Conservation (phyloP, 2,888 invertebrate genomes). For the Ceratothoa steindachneri region DNA sequence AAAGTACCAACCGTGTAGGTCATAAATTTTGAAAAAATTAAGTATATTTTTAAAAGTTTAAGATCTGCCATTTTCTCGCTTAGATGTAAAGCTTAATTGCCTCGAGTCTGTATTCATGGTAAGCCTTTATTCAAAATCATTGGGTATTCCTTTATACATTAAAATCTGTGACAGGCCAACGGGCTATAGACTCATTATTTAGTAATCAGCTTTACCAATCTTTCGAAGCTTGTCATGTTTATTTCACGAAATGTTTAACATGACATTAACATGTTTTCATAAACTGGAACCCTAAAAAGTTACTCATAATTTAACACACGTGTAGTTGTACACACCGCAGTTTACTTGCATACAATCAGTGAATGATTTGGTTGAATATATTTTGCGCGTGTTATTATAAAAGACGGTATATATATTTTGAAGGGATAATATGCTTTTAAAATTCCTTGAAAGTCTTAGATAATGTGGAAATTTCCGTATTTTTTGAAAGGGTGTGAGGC, state of each 20-base stretch:
- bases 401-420: no score
- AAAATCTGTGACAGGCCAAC: conserved; percentile 8
- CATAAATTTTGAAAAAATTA: background rate
- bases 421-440: no score
- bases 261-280: background rate
- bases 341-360: no score
- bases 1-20: background rate
- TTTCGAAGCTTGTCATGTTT: background rate
- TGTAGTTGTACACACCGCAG: no score
- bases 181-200: background rate
- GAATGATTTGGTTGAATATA: no score
- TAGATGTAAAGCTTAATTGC: conserved; percentile 5
- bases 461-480: no score
- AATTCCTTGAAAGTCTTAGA: no score
- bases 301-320: no score
- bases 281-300: no score
- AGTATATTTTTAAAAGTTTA: background rate
- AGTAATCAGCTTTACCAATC: conserved; percentile 10
- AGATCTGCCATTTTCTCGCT: conserved; percentile 3
- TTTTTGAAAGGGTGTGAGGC: no score
- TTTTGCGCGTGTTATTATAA: no score
- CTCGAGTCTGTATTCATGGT: background rate
- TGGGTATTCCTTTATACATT: background rate
- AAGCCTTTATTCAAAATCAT: conserved; percentile 5
- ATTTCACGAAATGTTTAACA: conserved; percentile 11